Conservation (phyloP, 2,113 vertebrate genomes). For the Ciconia maguari region DNA sequence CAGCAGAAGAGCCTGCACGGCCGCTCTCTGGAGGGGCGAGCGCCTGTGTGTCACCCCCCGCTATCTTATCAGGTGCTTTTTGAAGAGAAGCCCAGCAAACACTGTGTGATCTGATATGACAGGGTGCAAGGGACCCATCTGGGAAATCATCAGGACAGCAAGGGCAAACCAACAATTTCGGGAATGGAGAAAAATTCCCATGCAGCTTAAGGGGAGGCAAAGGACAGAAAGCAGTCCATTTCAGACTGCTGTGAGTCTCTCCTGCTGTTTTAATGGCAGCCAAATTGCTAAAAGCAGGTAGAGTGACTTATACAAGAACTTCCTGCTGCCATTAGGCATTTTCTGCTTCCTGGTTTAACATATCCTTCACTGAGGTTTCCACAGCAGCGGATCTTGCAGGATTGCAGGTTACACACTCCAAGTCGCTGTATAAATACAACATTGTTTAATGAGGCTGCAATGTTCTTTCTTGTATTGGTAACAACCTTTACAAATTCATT, state of each 20-base stretch:
- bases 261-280: not conserved
- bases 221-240: not conserved
- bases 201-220: not conserved
- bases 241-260: not conserved
- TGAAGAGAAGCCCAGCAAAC: not conserved
- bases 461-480: not conserved
- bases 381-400: not conserved
- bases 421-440: not conserved
- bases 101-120: not conserved
- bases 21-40: not conserved
- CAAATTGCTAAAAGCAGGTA: not conserved
- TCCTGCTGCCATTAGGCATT: not conserved
- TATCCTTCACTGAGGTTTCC: not conserved
- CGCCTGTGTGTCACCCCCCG: not conserved
- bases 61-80: conserved; percentile 16
- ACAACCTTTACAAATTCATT: not conserved
- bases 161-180: not conserved
- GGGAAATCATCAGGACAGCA: not conserved
- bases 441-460: not conserved
- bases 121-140: not conserved
- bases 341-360: not conserved
- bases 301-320: not conserved
- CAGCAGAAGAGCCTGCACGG: not conserved
- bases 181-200: not conserved
- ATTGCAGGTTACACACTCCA: not conserved